These are phyloP conservation scores for Hephaestus fuliginosus DNA, from an alignment of 2,797 vertebrate genomes.

Conservation along the genomic window DNA sequence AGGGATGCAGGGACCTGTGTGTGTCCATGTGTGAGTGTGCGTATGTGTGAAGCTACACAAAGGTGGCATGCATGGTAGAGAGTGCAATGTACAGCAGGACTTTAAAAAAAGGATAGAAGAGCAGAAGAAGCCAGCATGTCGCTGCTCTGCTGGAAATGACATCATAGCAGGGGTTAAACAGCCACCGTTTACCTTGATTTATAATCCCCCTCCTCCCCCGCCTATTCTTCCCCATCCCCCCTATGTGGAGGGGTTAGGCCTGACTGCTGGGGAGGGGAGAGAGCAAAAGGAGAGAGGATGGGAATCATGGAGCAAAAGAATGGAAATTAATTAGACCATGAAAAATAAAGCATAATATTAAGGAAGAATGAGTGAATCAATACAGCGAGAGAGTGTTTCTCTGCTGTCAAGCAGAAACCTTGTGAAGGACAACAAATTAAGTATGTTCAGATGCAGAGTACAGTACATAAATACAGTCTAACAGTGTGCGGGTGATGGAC, in stretches of 20 bases:
- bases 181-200: constrained; percentile 87
- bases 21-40: neutral
- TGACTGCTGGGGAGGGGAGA: constrained; percentile 38
- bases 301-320: constrained; percentile 45
- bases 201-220: constrained; percentile 72
- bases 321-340: constrained; percentile 64
- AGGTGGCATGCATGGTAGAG: constrained; percentile 57
- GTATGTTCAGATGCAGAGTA: neutral
- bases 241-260: constrained; percentile 46
- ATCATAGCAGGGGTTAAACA: constrained; percentile 86
- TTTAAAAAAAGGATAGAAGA: constrained; percentile 47
- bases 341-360: constrained; percentile 49
- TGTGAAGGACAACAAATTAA: neutral
- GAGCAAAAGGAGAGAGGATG: constrained; percentile 28
- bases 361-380: constrained; percentile 36
- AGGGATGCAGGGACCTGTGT: constrained; percentile 17
- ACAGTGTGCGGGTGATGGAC: neutral
- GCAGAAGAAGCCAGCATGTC: constrained; percentile 79
- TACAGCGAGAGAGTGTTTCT: neutral
- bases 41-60: constrained; percentile 17
- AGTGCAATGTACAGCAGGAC: constrained; percentile 45
- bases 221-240: constrained; percentile 37
- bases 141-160: constrained; percentile 83
- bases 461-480: neutral
- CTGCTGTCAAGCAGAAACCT: constrained; percentile 26